Conservation (phyloP, 2,888 invertebrate genomes). For the Protophormia terraenovae region DNA sequence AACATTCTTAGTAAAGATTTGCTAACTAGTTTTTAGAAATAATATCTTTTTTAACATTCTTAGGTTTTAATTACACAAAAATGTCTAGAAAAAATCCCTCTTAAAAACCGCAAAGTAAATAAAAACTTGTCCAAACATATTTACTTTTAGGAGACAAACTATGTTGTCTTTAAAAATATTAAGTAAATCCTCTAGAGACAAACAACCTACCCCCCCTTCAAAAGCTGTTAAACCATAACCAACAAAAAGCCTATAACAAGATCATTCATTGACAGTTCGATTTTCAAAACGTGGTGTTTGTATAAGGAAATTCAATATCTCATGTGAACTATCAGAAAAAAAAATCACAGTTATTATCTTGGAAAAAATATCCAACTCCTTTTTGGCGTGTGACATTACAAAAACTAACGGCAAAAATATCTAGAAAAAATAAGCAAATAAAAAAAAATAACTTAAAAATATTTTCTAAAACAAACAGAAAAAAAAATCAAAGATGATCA, state of each 20-base stretch:
- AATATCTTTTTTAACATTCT: conserved; percentile 36
- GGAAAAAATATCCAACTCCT: conserved; percentile 20
- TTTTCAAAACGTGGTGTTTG: conserved; percentile 16
- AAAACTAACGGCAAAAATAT: conserved; percentile 58
- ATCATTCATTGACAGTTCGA: conserved; percentile 60
- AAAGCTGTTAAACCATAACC: not conserved
- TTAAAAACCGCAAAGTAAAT: conserved; percentile 37
- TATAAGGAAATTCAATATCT: conserved; percentile 60
- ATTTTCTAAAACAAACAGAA: conserved; percentile 10
- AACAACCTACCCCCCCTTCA: not conserved
- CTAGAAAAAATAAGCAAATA: not conserved
- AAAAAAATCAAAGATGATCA: conserved; percentile 26
- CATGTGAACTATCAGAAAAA: conserved; percentile 62
- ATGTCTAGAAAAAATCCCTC: conserved; percentile 2
- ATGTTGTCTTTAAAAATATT: too few relatives aligned
- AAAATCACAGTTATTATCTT: conserved; percentile 47
- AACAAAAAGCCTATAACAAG: conserved; percentile 46
- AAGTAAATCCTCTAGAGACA: too few relatives aligned
- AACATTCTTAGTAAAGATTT: too few relatives aligned
- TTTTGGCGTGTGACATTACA: conserved; percentile 68
- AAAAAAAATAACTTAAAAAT: conserved; percentile 45
- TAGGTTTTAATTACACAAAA: conserved; percentile 38
- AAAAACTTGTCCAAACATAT: not conserved
- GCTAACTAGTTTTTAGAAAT: not conserved
- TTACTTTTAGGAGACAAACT: not conserved